Conservation (phyloP, 2,797 vertebrate species). For the Coregonus sp. region DNA sequence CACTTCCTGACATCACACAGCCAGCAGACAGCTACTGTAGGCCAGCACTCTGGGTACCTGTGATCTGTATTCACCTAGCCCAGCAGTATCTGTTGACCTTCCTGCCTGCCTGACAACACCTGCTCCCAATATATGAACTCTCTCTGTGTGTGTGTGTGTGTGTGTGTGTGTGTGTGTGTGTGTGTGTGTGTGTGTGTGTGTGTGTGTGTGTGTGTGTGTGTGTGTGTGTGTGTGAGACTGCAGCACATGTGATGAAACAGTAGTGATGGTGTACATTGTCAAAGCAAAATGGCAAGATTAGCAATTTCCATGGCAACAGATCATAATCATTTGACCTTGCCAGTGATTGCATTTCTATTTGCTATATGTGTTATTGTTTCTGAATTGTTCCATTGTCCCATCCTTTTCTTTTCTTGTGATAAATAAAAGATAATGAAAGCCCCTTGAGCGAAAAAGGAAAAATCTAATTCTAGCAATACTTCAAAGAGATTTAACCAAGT, state of each 20-base stretch:
- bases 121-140: background rate
- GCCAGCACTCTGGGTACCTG: background rate
- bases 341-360: background rate
- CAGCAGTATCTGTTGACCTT: background rate
- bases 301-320: conserved; percentile 2
- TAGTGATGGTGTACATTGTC: background rate
- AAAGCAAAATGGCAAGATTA: background rate
- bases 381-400: conserved; percentile 26
- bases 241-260: background rate
- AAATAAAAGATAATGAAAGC: conserved; percentile 60
- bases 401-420: conserved; percentile 36
- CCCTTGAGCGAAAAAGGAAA: conserved; percentile 44
- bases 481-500: conserved; percentile 52
- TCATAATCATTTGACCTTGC: conserved; percentile 5
- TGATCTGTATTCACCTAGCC: conserved; percentile 2
- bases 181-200: background rate
- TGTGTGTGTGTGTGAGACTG: background rate
- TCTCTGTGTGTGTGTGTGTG: background rate
- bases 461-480: conserved; percentile 49
- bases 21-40: background rate
- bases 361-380: conserved; percentile 17
- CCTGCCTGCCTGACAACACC: conserved; percentile 3
- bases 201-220: background rate
- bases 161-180: background rate
- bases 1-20: background rate